Percentiles rank a stretch among this genome's conserved stretches.
phyloP scores from a whole-genome alignment of 2,888 invertebrate species.

The Eurois occulta region DNA sequence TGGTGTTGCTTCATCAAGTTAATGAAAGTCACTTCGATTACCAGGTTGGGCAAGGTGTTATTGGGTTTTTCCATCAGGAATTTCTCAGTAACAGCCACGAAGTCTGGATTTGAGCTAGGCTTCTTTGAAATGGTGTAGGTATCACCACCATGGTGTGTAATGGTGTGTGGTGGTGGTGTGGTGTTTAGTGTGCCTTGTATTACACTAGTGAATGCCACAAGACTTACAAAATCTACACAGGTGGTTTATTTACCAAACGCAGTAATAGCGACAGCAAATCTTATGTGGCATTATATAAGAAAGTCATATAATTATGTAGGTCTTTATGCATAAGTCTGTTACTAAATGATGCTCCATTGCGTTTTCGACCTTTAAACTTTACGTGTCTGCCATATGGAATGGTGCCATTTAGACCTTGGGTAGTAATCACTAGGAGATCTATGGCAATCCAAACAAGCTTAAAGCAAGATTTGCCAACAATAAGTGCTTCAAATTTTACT shows the following conservation, averaged over 20 bases:
- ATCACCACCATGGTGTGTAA: too few species aligned
- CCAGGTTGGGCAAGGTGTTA: neutral
- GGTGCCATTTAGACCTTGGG: slow-evolving; percentile 3
- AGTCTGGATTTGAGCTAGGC: neutral
- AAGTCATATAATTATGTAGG: neutral
- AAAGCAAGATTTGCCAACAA: neutral
- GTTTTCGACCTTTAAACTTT: slow-evolving; percentile 27
- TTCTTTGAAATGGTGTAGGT: too few species aligned
- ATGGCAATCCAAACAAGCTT: slow-evolving; percentile 5
- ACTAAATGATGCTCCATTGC: slow-evolving; percentile 1
- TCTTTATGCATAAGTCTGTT: neutral
- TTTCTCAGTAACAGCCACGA: neutral
- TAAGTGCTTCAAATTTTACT: neutral
- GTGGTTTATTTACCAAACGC: slow-evolving; percentile 31
- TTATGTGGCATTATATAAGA: slow-evolving; percentile 30
- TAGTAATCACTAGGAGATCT: slow-evolving; percentile 32
- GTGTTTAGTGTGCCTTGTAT: too few species aligned
- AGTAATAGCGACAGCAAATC: neutral
- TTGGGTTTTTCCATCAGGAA: neutral
- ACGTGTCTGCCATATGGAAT: slow-evolving; percentile 11
- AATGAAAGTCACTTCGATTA: neutral
- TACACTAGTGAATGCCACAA: slow-evolving; percentile 16
- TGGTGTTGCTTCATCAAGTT: neutral
- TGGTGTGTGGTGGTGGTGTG: too few species aligned
- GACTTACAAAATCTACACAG: slow-evolving; percentile 44